Percentiles rank a stretch among this genome's conserved stretches.
These are phyloP conservation scores for Argyresthia albistria DNA, from an alignment of 2,888 invertebrate species.

Conservation along the genomic window DNA sequence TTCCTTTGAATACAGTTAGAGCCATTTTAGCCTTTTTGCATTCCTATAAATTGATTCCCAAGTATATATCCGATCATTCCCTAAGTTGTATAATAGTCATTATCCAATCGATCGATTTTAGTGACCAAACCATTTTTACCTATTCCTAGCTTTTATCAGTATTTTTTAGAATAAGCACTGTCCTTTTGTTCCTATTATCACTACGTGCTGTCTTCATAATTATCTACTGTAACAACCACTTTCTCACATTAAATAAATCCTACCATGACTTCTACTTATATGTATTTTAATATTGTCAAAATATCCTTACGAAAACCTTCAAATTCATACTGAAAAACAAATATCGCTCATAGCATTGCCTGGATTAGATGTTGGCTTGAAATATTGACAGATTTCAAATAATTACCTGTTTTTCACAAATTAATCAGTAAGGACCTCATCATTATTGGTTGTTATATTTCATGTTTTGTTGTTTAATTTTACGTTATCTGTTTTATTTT, in stretches of 20 bases:
- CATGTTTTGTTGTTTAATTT: slow-evolving; percentile 30
- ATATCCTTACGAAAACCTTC: background rate
- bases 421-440: background rate
- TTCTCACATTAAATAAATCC: background rate
- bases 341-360: too few relatives aligned
- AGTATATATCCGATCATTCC: background rate
- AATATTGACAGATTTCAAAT: background rate
- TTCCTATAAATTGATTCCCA: slow-evolving; percentile 41
- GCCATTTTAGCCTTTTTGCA: slow-evolving; percentile 23
- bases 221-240: slow-evolving; percentile 11
- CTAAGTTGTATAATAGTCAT: background rate
- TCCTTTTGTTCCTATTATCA: slow-evolving; percentile 53
- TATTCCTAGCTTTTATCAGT: slow-evolving; percentile 60
- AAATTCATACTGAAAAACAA: background rate
- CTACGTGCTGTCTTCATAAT: slow-evolving; percentile 7
- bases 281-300: too few relatives aligned
- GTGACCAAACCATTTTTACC: slow-evolving; percentile 40
- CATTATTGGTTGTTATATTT: slow-evolving; percentile 52
- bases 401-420: background rate
- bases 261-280: too few relatives aligned
- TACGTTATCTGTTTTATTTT: slow-evolving; percentile 46
- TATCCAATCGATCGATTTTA: slow-evolving; percentile 14
- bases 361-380: too few relatives aligned
- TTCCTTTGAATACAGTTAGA: background rate
- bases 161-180: slow-evolving; percentile 56